A percentile compares a stretch with the other conserved stretches of the same genome.
Evolutionary conservation across 2,888 invertebrate genomes (phyloP).

Genomic region (Hydraecia micacea): DNA sequence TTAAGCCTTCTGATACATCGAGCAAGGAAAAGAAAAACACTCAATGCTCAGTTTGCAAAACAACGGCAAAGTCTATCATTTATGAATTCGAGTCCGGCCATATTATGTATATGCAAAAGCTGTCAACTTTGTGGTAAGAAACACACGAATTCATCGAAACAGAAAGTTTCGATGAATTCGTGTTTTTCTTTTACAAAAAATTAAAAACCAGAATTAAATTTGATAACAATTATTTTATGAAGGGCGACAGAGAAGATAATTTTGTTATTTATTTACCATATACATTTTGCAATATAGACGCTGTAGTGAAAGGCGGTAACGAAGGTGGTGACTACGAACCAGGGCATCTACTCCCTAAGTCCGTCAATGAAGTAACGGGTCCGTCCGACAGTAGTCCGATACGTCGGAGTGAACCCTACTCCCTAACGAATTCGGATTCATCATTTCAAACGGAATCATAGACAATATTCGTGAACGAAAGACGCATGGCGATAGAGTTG

Average conservation of each 20-base stretch:
- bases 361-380: too few species aligned
- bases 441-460: too few species aligned
- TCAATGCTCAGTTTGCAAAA: slow-evolving; percentile 53
- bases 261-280: background rate
- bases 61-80: slow-evolving; percentile 20
- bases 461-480: too few species aligned
- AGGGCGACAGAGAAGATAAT: background rate
- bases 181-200: background rate
- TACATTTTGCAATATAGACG: slow-evolving; percentile 20
- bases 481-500: too few species aligned
- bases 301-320: slow-evolving; percentile 13
- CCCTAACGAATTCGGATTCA: too few species aligned
- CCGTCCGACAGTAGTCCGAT: too few species aligned
- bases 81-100: slow-evolving; percentile 44
- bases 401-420: too few species aligned
- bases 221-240: background rate
- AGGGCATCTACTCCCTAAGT: too few species aligned
- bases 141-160: background rate
- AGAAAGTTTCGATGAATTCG: too few species aligned
- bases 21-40: slow-evolving; percentile 27
- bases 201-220: background rate
- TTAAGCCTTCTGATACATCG: slow-evolving; percentile 21
- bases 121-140: slow-evolving; percentile 55
- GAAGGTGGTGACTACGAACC: slow-evolving; percentile 45
- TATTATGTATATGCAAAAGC: slow-evolving; percentile 39